Conservation (phyloP, 1,140 invertebrate species). For the Drosophila repleta region DNA sequence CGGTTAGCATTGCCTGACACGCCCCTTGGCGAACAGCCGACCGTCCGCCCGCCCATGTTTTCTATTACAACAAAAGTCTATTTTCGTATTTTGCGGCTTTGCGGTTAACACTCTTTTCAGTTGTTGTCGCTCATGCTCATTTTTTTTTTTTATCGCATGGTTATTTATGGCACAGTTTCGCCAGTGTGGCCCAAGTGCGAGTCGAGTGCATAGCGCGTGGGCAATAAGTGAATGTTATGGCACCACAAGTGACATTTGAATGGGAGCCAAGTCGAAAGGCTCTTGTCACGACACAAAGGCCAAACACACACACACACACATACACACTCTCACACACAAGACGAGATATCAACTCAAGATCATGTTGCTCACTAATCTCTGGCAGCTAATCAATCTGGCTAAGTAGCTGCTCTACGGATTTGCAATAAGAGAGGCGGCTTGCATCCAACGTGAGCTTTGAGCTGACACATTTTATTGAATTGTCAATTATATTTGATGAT, state of each 20-base stretch:
- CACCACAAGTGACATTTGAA: slow-evolving; percentile 41
- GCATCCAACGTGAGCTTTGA: too few relatives aligned
- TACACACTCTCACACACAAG: too few relatives aligned
- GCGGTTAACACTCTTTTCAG: slow-evolving; percentile 59
- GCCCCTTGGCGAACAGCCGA: slow-evolving; percentile 2
- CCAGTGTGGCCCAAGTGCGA: slow-evolving; percentile 15
- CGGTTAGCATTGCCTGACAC: slow-evolving; percentile 19
- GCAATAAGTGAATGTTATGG: slow-evolving; percentile 41
- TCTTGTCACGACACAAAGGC: slow-evolving; percentile 22
- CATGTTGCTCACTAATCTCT: slow-evolving; percentile 12
- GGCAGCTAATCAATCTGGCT: slow-evolving; percentile 28
- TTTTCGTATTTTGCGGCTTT: slow-evolving; percentile 65
- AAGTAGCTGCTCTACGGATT: too few relatives aligned
- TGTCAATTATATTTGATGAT: too few relatives aligned
- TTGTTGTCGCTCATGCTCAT: slow-evolving; percentile 3
- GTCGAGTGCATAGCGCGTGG: slow-evolving; percentile 24
- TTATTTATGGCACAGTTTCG: slow-evolving; percentile 64
- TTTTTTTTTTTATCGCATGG: slow-evolving; percentile 26
- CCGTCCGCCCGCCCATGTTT: slow-evolving; percentile 2
- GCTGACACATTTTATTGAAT: too few relatives aligned
- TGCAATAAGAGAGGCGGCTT: too few relatives aligned
- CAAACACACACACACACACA: slow-evolving; percentile 12
- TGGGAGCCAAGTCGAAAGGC: slow-evolving; percentile 31
- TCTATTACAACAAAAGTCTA: slow-evolving; percentile 49
- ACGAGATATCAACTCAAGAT: not conserved